Evolutionary conservation across 1,140 invertebrate genomes (phyloP), one percentile per base, ranked within the genome.

Genomic region (Helicoverpa zea): DNA sequence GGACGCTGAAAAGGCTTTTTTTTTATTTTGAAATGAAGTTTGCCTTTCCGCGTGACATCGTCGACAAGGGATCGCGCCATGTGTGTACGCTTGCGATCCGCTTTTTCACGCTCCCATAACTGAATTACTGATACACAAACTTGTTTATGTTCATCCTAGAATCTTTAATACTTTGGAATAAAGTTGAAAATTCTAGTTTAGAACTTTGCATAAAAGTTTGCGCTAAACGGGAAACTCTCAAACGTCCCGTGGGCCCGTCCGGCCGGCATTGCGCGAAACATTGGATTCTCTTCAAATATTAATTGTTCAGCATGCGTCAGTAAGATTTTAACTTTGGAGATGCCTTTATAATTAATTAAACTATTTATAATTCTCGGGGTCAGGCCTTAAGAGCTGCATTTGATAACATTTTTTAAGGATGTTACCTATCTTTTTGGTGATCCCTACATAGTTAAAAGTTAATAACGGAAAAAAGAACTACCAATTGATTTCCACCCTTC

Each of bases 71-170:
- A 84, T 85, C 81, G 64, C 80, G 74, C 72, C 72, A 81, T 82
- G 78, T 85, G 80, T 80, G 80, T 80, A 68, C 78, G 79, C 78
- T 75, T 83, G 75, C 74, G 79, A 84, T 85, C 85, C 82, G 84
- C 82, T 86, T 89, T 85, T 88, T 86, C 83, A 83, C 82, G 84
- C 81, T 83, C 35, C 75, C 80, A 82, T 87, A 88, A 89, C 80
- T 79, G 83, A 87, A 86, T 86, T 85, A 88, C 75, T 56, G 74
- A 79, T 79, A 80, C 80, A 81, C 81, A 82, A 80, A 64, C 59
- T 80, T 83, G 73, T 81, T 78, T 68, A 59, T 29, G 58, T 70
- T 3, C 12, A 29, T 43, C 5, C 23, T 49, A 76, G 30, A 7
- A 43, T 16, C 51, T 49, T 16, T 78, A 52, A 43, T 63, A 4